Conservation (phyloP, 2,888 invertebrate species). For the Xylota segnis region DNA sequence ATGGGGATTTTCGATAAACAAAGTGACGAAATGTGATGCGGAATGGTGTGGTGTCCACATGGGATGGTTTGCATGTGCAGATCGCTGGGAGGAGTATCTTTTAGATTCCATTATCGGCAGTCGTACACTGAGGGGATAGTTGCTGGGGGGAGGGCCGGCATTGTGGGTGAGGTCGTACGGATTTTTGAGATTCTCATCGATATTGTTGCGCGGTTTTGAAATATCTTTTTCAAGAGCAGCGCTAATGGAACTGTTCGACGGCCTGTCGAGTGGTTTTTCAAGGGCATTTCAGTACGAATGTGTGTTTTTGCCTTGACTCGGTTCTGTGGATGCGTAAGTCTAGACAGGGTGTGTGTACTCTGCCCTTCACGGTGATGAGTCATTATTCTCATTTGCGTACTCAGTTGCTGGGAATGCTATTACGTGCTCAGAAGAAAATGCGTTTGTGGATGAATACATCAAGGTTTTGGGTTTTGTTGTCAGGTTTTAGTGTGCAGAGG, state of each 20-base stretch:
- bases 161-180: constrained; percentile 36
- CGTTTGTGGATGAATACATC: no score
- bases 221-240: constrained; percentile 9
- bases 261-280: constrained; percentile 29
- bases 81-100: constrained; percentile 5
- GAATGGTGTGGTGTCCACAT: constrained; percentile 27
- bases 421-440: no score
- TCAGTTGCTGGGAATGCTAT: no score
- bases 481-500: no score
- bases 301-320: background rate
- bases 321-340: background rate
- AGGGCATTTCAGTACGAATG: constrained; percentile 16
- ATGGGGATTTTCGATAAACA: constrained; percentile 23
- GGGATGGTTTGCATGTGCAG: constrained; percentile 22
- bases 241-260: constrained; percentile 17
- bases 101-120: background rate
- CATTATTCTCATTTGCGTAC: background rate
- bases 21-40: constrained; percentile 57
- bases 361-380: background rate
- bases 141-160: background rate
- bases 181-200: constrained; percentile 2
- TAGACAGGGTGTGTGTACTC: background rate
- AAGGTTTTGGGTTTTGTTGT: no score
- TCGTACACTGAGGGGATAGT: background rate
- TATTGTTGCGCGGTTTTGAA: background rate